Base-by-base conservation (phyloP, 2,888 invertebrate genomes). In the Leuctra nigra region DNA sequence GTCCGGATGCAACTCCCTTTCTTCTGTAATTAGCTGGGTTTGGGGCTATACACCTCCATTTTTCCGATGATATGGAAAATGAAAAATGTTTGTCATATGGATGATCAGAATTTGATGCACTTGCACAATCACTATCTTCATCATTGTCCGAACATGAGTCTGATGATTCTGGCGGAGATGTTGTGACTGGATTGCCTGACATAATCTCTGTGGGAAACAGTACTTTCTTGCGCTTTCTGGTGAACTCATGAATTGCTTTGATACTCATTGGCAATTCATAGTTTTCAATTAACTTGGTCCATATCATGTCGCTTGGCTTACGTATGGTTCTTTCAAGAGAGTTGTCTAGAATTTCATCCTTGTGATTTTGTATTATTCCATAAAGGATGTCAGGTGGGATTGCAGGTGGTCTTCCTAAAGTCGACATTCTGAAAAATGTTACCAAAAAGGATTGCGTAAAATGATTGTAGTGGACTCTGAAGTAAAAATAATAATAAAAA, bases 111-210 rank as follows among this genome's bases (percentile, higher is more conserved):
- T 13, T 36, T 20, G 46, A 23, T 6, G 6, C 13, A 23, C n/a
- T 22, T 4, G 1, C 4, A 13, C 9, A 22, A 13, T 20, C n/a
- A 11, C 23, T 46, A 24, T 23, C n/a, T 6, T 23, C 22, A 20
- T 46, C 46, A 22, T 11, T 46, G n/a, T 46, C 46, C n/a, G n/a
- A 46, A 46, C 22, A 23, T 6, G n/a, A n/a, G n/a, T 23, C 23
- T 2, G 36, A 14, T n/a, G 36, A 13, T 36, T n/a, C 14, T 14
- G 36, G 36, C 36, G 14, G n/a, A 36, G 36, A 36, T n/a, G n/a
- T n/a, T n/a, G n/a, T n/a, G n/a, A 36, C 36, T 36, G 36, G 36
- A 13, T 36, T 13, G 36, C 36, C 13, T 24, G n/a, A n/a, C n/a
- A n/a, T n/a, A n/a, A n/a, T n/a, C n/a, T n/a, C n/a, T n/a, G n/a